Percentiles rank a stretch among this genome's conserved stretches.
These are phyloP conservation scores for Galerucella nymphaeae DNA, from an alignment of 2,888 invertebrate genomes.

Conservation along the genomic window DNA sequence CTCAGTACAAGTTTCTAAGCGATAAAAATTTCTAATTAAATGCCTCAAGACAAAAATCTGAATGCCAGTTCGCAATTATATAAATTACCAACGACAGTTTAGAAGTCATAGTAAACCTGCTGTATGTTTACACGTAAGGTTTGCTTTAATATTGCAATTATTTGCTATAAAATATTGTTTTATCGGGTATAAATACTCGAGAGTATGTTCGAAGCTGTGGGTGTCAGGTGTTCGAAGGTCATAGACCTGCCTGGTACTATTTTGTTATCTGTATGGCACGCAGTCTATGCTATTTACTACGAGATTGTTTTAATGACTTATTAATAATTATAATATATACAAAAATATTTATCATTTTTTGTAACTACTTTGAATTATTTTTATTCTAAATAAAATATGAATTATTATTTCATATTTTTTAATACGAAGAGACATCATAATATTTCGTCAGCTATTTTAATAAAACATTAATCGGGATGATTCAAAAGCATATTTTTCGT, in stretches of 20 bases:
- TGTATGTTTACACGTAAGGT: constrained; percentile 57
- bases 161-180: constrained; percentile 64
- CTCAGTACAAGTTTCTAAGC: constrained; percentile 9
- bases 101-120: constrained; percentile 44
- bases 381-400: no score
- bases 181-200: constrained; percentile 63
- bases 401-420: no score
- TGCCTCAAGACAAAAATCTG: constrained; percentile 14
- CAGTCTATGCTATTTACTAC: constrained; percentile 48
- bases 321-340: constrained; percentile 40
- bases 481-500: no score
- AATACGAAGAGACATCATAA: no score
- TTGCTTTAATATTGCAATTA: constrained; percentile 62
- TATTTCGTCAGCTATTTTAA: no score
- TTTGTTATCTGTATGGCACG: constrained; percentile 50
- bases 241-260: constrained; percentile 56
- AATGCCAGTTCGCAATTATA: constrained; percentile 51
- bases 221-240: constrained; percentile 65
- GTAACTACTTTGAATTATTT: no score
- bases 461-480: no score
- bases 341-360: neutral
- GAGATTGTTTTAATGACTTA: constrained; percentile 51
- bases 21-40: constrained; percentile 20
- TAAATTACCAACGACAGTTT: constrained; percentile 51
- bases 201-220: constrained; percentile 58